Conservation (phyloP, 2,888 invertebrate species). For the Oligia strigilis region DNA sequence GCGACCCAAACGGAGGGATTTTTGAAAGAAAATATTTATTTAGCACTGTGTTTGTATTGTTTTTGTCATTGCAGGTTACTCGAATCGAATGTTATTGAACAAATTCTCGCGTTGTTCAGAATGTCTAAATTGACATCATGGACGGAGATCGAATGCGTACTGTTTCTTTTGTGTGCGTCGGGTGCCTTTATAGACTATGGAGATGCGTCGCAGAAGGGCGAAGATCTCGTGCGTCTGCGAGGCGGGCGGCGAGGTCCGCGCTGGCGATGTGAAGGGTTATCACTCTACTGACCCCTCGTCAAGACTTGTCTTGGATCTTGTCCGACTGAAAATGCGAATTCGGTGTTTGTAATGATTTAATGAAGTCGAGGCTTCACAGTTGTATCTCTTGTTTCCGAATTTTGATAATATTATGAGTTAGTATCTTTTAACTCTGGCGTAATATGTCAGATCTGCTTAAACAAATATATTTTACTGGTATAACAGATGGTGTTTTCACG, state of each 20-base stretch:
- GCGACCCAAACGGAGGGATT: slow-evolving; percentile 79
- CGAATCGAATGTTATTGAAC: slow-evolving; percentile 40
- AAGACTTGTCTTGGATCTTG: slow-evolving; percentile 75
- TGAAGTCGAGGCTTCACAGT: slow-evolving; percentile 21
- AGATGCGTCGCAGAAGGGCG: slow-evolving; percentile 84
- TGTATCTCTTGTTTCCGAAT: slow-evolving; percentile 9
- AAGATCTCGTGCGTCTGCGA: slow-evolving; percentile 80
- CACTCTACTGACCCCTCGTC: slow-evolving; percentile 77
- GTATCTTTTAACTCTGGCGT: not conserved
- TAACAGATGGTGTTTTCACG: not conserved
- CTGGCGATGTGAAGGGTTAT: slow-evolving; percentile 81
- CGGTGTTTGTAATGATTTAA: slow-evolving; percentile 56
- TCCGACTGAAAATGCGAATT: slow-evolving; percentile 73
- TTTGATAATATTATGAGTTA: slow-evolving; percentile 15
- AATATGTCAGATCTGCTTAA: not conserved
- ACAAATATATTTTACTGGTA: slow-evolving; percentile 2
- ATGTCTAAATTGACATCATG: slow-evolving; percentile 83
- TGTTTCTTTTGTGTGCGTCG: slow-evolving; percentile 84
- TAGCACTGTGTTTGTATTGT: slow-evolving; percentile 73
- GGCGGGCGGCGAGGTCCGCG: slow-evolving; percentile 80
- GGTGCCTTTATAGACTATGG: slow-evolving; percentile 87
- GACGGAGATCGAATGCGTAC: slow-evolving; percentile 85
- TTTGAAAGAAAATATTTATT: slow-evolving; percentile 75
- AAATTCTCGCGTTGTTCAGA: slow-evolving; percentile 71
- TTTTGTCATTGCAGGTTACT: slow-evolving; percentile 78